These are phyloP conservation scores for Anastatus disparis DNA, from an alignment of 1,140 invertebrate species.

Conservation along the genomic window DNA sequence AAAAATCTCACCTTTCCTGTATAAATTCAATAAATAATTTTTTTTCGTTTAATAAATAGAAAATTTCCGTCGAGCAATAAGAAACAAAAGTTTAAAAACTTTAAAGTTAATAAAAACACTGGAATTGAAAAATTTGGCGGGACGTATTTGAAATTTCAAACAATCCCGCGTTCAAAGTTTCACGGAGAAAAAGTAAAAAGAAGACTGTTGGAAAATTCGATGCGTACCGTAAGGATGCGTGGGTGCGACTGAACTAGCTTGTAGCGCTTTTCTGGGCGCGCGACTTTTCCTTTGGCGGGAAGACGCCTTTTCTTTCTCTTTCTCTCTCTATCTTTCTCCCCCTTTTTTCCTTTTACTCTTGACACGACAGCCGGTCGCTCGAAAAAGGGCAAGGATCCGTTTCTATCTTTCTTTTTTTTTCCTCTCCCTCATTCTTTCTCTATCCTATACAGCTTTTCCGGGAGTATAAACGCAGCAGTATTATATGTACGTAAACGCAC, in stretches of 20 bases:
- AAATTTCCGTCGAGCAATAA: no score
- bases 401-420: conserved; percentile 13
- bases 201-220: conserved; percentile 17
- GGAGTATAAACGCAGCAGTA: neutral
- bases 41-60: no score
- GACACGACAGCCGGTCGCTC: conserved; percentile 15
- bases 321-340: neutral
- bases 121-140: no score
- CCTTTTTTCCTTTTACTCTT: conserved; percentile 8
- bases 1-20: no score
- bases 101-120: no score
- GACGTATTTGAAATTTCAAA: no score
- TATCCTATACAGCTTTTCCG: conserved; percentile 19
- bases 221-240: conserved; percentile 42
- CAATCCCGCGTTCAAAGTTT: no score
- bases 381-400: conserved; percentile 34
- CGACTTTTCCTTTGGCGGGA: conserved; percentile 44
- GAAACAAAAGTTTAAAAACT: no score
- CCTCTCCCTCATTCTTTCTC: neutral
- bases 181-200: no score
- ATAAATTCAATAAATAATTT: no score
- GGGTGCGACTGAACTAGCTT: conserved; percentile 49
- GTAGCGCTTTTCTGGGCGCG: neutral
- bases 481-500: neutral
- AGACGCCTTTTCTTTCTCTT: conserved; percentile 21